Evolutionary conservation across 2,797 vertebrate genomes (phyloP).

Genomic region (Chloroceryle inda): DNA sequence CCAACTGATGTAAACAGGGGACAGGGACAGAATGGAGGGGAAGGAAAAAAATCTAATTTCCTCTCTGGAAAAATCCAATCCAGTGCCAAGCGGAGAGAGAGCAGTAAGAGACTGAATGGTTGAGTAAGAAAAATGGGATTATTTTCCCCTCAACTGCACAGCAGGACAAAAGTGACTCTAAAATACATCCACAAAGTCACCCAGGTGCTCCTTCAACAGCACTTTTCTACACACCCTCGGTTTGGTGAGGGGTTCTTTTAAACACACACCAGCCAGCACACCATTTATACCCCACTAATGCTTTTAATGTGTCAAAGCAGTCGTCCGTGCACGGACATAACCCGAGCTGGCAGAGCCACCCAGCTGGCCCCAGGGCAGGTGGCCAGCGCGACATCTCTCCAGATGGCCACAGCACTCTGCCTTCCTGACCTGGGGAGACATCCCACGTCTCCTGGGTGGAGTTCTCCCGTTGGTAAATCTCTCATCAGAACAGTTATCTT

Average conservation of each 20-base stretch:
- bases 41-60: constrained; percentile 62
- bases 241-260: background rate
- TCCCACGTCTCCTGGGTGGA: background rate
- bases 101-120: constrained; percentile 40
- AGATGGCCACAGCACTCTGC: background rate
- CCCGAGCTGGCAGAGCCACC: rapidly evolving
- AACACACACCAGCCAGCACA: background rate
- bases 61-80: constrained; percentile 47
- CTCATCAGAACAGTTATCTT: background rate
- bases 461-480: background rate
- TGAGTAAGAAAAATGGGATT: background rate
- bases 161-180: background rate
- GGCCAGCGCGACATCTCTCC: background rate
- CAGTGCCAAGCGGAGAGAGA: background rate
- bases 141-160: background rate
- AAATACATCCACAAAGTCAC: background rate
- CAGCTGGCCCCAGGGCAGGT: background rate
- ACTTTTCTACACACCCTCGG: background rate
- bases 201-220: background rate
- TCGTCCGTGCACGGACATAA: rapidly evolving
- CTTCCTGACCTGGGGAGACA: background rate
- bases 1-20: background rate
- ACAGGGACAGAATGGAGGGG: constrained; percentile 27
- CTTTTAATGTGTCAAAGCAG: background rate
- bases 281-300: background rate